A percentile compares a stretch with the other conserved stretches of the same genome.
These are phyloP conservation scores for Charina bottae DNA, from an alignment of 2,113 vertebrate species.

Conservation along the genomic window DNA sequence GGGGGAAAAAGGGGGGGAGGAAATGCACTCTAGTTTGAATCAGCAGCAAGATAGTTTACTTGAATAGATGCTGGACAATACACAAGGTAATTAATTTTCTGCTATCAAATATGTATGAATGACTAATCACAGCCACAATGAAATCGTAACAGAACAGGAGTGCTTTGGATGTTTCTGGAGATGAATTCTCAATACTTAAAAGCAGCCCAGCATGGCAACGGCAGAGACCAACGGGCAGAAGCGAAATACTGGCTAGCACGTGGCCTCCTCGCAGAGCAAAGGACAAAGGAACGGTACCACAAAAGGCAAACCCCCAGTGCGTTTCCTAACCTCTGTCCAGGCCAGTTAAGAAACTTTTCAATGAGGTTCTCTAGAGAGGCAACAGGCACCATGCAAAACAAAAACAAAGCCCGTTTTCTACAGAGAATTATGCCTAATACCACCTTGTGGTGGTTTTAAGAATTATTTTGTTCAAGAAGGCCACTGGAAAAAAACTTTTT, in stretches of 20 bases:
- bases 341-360: not conserved
- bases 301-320: not conserved
- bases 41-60: slow-evolving; percentile 51
- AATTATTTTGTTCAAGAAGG: not conserved
- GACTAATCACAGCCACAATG: slow-evolving; percentile 38
- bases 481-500: not conserved
- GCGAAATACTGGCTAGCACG: not conserved
- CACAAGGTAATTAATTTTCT: slow-evolving; percentile 42
- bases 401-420: not conserved
- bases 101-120: not conserved
- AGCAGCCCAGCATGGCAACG: slow-evolving; percentile 33
- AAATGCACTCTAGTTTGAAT: slow-evolving; percentile 33
- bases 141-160: slow-evolving; percentile 35
- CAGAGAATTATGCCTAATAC: not conserved
- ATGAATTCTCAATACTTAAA: slow-evolving; percentile 9
- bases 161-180: slow-evolving; percentile 35
- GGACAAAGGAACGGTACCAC: not conserved
- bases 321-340: not conserved
- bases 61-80: slow-evolving; percentile 32
- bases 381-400: not conserved
- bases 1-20: not conserved
- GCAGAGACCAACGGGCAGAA: slow-evolving; percentile 19
- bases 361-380: not conserved
- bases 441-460: not conserved
- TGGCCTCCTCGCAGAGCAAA: slow-evolving; percentile 14